Evolutionary conservation across 1,140 invertebrate species (phyloP), one percentile per base, ranked within the genome.

Genomic region (Acromyrmex echinatior): DNA sequence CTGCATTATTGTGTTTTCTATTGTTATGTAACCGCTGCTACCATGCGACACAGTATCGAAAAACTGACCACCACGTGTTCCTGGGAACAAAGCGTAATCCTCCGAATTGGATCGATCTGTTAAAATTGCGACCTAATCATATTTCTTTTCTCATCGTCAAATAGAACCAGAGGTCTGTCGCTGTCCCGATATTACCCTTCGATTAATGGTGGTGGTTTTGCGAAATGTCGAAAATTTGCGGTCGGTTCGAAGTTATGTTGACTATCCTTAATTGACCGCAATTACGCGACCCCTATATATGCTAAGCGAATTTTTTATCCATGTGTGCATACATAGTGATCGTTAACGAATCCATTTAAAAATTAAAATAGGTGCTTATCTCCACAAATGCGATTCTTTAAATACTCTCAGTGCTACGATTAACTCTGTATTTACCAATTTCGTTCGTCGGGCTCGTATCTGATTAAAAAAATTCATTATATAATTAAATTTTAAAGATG

Each of bases 171-270:
- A 39, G 12, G 35, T 25, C n/a, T 51, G 49, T 14, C 31, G 21
- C 31, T 31, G 21, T n/a, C 2, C 53, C 16, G n/a, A 49, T 74
- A 62, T 62, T 74, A 14, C 39, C 9, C 21, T 28, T n/a, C 68
- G 56, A 74, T 21, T 71, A 82, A 82, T 21, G 31, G 14, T 60
- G 16, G 25, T 25, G 56, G 10, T 62, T 49, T 18, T 28, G 68
- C 18, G 56, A 84, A 82, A 82, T 56, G 53, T 49, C 21, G 68
- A 74, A 84, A 76, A 84, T 84, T 62, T 58, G 68, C 56, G 25
- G 80, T 9, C 31, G 18, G 35, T 28, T 25, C 39, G n/a, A 74
- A 74, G 39, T 49, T 74, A 74, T 35, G 70, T 63, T 21, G 25
- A 76, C 39, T 62, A 63, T 63, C 5, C 70, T 35, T 21, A 62